Evolutionary conservation across 2,888 invertebrate genomes (phyloP).

Genomic region (Harpalus rubripes): DNA sequence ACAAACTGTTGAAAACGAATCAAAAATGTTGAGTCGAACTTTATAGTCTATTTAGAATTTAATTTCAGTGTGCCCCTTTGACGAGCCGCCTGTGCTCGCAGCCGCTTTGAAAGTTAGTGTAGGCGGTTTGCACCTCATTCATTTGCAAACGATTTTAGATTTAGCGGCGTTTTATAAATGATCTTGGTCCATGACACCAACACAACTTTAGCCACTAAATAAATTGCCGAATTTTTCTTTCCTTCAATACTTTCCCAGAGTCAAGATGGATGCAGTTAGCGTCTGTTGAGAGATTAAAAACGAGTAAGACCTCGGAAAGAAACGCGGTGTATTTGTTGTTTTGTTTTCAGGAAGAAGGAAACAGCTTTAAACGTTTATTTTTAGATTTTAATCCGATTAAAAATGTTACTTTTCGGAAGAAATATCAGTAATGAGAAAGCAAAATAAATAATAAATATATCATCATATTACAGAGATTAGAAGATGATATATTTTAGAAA

Average conservation of each 20-base stretch:
- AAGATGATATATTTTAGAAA: too few species aligned
- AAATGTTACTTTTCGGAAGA: background rate
- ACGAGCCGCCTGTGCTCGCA: background rate
- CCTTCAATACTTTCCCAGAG: background rate
- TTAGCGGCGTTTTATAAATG: slow-evolving; percentile 39
- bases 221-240: slow-evolving; percentile 14
- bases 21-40: background rate
- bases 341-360: background rate
- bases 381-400: background rate
- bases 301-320: background rate
- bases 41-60: background rate
- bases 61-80: background rate
- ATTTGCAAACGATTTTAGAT: slow-evolving; percentile 58
- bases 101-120: slow-evolving; percentile 15
- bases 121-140: slow-evolving; percentile 57
- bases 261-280: background rate
- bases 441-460: background rate
- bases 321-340: background rate
- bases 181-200: slow-evolving; percentile 18
- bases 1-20: background rate
- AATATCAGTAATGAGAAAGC: background rate
- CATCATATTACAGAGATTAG: background rate
- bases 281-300: background rate
- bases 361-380: background rate
- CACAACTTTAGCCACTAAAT: slow-evolving; percentile 4